Conservation (phyloP, 2,113 vertebrate species). For the Brachypteracias leptosomus region DNA sequence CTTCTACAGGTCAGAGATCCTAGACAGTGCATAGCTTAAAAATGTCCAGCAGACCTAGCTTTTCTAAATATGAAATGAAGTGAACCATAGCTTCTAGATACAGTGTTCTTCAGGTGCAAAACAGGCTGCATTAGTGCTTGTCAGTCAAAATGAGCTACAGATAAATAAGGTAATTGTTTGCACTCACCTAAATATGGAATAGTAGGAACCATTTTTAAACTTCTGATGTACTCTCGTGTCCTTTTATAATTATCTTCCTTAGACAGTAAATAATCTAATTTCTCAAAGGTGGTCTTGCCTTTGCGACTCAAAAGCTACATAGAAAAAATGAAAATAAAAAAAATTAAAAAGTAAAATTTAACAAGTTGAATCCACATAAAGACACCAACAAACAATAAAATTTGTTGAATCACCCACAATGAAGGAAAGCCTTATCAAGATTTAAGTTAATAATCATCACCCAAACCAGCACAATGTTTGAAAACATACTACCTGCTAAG, state of each 20-base stretch:
- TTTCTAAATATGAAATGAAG: background rate
- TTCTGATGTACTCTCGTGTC: constrained; percentile 89
- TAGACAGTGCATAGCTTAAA: background rate
- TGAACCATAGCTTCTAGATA: background rate
- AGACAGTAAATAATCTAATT: constrained; percentile 90
- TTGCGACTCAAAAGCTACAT: constrained; percentile 90
- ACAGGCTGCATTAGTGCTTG: background rate
- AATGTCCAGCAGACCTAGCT: background rate
- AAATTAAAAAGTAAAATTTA: background rate
- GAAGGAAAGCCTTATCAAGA: background rate
- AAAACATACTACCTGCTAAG: background rate
- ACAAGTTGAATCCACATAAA: background rate
- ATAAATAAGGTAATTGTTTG: background rate
- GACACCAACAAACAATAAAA: background rate
- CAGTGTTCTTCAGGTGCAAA: background rate
- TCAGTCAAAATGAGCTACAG: constrained; percentile 6
- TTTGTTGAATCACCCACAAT: background rate
- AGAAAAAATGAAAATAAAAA: constrained; percentile 17
- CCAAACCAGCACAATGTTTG: background rate
- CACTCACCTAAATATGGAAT: constrained; percentile 93
- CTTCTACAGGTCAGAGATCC: background rate
- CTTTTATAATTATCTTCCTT: constrained; percentile 95
- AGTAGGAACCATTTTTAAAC: constrained; percentile 90
- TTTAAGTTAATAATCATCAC: background rate
- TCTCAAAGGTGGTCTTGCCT: constrained; percentile 93